Percentiles rank a stretch among this genome's conserved stretches.
phyloP scores from a whole-genome alignment of 2,888 invertebrate genomes.

The Aelia acuminata region DNA sequence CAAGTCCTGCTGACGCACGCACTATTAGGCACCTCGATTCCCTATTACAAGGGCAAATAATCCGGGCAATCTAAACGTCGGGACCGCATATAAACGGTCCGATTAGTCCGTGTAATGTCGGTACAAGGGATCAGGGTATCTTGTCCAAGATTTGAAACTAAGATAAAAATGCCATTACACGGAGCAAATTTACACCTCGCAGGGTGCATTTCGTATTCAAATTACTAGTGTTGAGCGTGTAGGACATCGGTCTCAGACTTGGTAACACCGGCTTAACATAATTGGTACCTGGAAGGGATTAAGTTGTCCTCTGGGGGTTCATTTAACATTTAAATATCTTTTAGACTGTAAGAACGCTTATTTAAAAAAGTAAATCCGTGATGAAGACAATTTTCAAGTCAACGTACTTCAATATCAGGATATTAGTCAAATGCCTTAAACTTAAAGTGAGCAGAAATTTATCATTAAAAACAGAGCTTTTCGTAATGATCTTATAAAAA shows the following conservation, averaged over 20 bases:
- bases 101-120: not conserved
- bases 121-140: not conserved
- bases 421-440: no score
- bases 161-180: conserved; percentile 27
- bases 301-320: not conserved
- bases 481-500: no score
- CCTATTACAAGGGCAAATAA: not conserved
- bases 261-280: not conserved
- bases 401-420: no score
- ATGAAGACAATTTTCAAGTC: no score
- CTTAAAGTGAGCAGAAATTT: no score
- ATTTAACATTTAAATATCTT: not conserved
- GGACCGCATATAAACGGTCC: not conserved
- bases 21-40: not conserved
- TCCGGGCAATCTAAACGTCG: not conserved
- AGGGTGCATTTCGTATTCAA: not conserved
- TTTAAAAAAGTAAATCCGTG: no score
- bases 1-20: not conserved
- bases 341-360: no score
- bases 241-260: not conserved
- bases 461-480: no score
- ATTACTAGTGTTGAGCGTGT: not conserved
- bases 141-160: not conserved
- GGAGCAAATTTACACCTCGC: not conserved
- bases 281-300: not conserved